Evolutionary conservation across 2,888 invertebrate genomes (phyloP), one percentile per base, ranked within the genome.

Genomic region (Phortica okadai): DNA sequence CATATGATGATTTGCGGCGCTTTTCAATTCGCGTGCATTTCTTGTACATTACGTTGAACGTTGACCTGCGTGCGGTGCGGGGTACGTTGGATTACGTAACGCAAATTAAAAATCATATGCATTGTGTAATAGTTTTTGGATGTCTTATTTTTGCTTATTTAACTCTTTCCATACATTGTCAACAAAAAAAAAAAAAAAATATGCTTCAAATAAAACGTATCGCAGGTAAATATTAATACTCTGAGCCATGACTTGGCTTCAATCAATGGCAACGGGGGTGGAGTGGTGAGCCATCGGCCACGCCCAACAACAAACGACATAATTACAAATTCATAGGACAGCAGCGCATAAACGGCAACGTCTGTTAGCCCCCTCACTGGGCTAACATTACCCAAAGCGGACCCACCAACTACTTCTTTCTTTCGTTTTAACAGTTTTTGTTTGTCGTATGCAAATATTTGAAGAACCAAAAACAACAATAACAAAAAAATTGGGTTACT

Each of bases 271-370:
- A 21, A 21, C 21, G 21, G 21, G 21, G 21, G 1, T 21, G 21
- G 21, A 21, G 33, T 33, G 33, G 33, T 33, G 0, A 33, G 33
- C 33, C 33, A 5, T 6, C 56, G 5, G 33, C 70, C 79, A 76
- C 74, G 73, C 75, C 69, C n/a, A 76, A 44, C 50, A 54, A 67
- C 33, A 33, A 11, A 76, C 74, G 74, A 79, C 76, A 77, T 85
- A 85, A 85, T 86, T 84, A 84, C 80, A 79, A 33, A 85, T 85
- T 83, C 86, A 78, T 80, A 81, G 81, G 80, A 81, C 45, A 50
- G 82, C 83, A 77, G 56, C 56, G n/a, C 56, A 11, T n/a, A 56
- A 56, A 11, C 4, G n/a, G 56, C 6, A n/a, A 78, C 78, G 59
- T 33, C 33, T 33, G 2, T 33, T 33, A 33, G 33, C 33, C 33